phyloP scores from a whole-genome alignment of 1,140 invertebrate genomes.

The Ptiloglossa arizonensis region DNA sequence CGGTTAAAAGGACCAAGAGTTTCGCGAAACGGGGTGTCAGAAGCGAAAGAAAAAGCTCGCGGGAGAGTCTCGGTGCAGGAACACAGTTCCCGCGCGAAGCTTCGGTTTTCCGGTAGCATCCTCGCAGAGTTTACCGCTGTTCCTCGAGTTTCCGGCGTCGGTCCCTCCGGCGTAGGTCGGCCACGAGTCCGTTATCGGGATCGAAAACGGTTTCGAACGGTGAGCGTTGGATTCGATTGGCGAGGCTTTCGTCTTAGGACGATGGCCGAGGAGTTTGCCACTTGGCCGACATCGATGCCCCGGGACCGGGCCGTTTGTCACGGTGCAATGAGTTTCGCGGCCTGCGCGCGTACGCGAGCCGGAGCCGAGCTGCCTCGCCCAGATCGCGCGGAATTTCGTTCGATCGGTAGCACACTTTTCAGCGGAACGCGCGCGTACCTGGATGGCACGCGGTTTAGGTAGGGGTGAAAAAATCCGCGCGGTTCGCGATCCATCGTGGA shows the following conservation, averaged over 20 bases:
- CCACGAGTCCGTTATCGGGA: constrained; percentile 26
- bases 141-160: no score
- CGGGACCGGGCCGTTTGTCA: constrained; percentile 32
- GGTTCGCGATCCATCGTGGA: not conserved
- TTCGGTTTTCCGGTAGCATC: no score
- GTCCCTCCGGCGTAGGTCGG: no score
- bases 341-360: constrained; percentile 12
- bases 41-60: no score
- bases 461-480: not conserved
- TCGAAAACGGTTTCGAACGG: constrained; percentile 23
- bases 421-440: not conserved
- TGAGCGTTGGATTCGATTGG: not conserved
- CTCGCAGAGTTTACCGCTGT: no score
- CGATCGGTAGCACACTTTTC: constrained; percentile 20
- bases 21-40: no score
- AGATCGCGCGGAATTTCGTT: constrained; percentile 44
- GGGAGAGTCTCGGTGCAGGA: no score
- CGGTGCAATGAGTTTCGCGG: constrained; percentile 50
- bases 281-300: constrained; percentile 14
- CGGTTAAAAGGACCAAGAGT: no score
- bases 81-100: no score
- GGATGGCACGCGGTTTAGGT: no score
- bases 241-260: constrained; percentile 4
- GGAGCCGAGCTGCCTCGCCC: constrained; percentile 36
- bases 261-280: not conserved